Conservation (phyloP, 2,888 invertebrate species). For the Sinodicranocentrus sp. region DNA sequence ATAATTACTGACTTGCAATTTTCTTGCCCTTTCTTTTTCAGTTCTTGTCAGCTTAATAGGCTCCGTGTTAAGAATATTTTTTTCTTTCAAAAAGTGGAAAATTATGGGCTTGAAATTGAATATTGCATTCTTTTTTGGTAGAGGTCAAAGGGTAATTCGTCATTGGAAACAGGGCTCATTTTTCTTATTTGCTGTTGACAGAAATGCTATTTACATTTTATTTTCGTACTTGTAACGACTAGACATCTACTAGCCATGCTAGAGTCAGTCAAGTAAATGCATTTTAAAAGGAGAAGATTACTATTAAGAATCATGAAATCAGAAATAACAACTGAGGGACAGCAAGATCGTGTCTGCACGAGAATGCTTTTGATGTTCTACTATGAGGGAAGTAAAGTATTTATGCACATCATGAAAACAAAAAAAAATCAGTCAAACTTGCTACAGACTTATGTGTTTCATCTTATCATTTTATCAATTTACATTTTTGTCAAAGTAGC, state of each 20-base stretch:
- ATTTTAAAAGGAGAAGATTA: neutral
- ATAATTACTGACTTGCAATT: constrained; percentile 15
- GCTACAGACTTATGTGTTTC: neutral
- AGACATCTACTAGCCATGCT: neutral
- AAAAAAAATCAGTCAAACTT: neutral
- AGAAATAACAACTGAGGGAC: constrained; percentile 4
- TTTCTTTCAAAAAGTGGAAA: neutral
- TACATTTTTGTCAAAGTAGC: neutral
- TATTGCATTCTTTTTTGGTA: neutral
- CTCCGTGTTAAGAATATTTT: no score
- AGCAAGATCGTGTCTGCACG: constrained; percentile 15
- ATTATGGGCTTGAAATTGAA: constrained; percentile 1
- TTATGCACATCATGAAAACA: no score
- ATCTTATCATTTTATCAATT: neutral
- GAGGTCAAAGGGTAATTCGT: constrained; percentile 29
- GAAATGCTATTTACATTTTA: constrained; percentile 34
- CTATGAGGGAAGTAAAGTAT: neutral
- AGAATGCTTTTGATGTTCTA: constrained; percentile 4
- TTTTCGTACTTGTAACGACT: neutral
- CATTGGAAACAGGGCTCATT: constrained; percentile 5
- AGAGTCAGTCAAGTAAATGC: neutral
- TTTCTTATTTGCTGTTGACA: constrained; percentile 21
- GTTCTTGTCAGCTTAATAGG: no score
- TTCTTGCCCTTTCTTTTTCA: no score
- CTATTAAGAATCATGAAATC: neutral